These are phyloP conservation scores for Protobothrops mucrosquamatus DNA, from an alignment of 2,113 vertebrate species.

Conservation along the genomic window DNA sequence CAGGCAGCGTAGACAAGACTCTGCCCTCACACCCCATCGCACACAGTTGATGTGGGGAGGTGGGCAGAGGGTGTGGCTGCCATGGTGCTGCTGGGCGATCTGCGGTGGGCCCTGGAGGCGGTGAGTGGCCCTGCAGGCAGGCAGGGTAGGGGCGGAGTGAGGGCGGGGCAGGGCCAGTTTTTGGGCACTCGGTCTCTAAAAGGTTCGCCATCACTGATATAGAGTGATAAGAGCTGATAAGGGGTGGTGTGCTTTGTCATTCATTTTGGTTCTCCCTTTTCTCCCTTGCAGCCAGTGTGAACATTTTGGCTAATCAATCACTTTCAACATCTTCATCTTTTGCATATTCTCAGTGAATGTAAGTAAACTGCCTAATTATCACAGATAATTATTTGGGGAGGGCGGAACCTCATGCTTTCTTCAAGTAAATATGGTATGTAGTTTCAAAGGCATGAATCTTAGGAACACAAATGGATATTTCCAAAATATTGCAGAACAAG, in stretches of 20 bases:
- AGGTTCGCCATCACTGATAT: too few species aligned
- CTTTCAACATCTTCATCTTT: neutral
- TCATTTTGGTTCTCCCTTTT: neutral
- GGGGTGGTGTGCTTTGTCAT: neutral
- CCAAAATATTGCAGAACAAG: neutral
- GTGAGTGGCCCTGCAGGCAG: too few species aligned
- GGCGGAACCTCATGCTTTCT: neutral
- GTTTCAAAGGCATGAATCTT: neutral
- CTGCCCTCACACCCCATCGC: too few species aligned
- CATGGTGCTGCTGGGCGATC: too few species aligned
- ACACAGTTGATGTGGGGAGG: too few species aligned
- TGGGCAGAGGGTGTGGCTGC: too few species aligned
- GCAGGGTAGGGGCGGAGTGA: too few species aligned
- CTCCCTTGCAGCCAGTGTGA: neutral
- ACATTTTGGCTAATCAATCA: neutral
- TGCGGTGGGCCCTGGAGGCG: too few species aligned
- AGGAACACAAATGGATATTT: neutral
- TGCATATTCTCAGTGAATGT: neutral
- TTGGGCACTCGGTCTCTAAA: too few species aligned
- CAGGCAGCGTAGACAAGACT: too few species aligned
- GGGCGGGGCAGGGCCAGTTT: too few species aligned
- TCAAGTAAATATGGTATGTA: neutral
- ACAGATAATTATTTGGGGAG: neutral
- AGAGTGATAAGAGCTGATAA: neutral
- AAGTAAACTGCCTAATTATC: neutral